Evolutionary conservation across 2,888 invertebrate genomes (phyloP), one percentile per base, ranked within the genome.

Genomic region (Melieria picta): DNA sequence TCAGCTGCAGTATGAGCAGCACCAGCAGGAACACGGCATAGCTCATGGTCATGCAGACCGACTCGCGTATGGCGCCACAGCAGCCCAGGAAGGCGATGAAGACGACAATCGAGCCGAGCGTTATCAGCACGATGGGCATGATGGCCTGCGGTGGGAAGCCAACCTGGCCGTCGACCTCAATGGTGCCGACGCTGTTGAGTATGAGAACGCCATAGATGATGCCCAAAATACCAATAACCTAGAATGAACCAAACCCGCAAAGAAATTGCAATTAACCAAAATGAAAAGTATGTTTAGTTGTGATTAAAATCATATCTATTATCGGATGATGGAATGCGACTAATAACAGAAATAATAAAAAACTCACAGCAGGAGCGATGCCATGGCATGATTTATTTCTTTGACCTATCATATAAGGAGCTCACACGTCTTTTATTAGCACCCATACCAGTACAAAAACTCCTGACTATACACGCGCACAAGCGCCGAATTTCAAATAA

Each of bases 51-150:
- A 96, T 94, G 89, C 94, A 95, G 83, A 95, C 93, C 82, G 93
- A 95, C 87, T 96, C 96, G 77, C 93, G 91, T 78, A 94, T 91
- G 11, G 96, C 95, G 58, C 96, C 96, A 83, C 95, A 96, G 87
- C 96, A 96, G 76, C 96, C 96, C 84, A 96, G 92, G 89, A 95
- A 95, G 4, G 95, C 93, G 77, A 96, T 92, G 79, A 94, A 86
- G 81, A 95, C 93, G 77, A 94, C 91, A 69, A 93, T 83, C 10
- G 90, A 89, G 11, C 94, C 93, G 74, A 94, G 86, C 70, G 91
- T 86, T 74, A 94, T 92, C 79, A 93, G 89, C 56, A 90, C 81
- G 82, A 92, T 88, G 1, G 93, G 90, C 1, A 92, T 89, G 69
- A 90, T 85, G 10, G 89, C 85, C 3, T 83, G 81, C 48, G 88